Evolutionary conservation across 2,888 invertebrate species (phyloP).

Genomic region (Orthosia gracilis): DNA sequence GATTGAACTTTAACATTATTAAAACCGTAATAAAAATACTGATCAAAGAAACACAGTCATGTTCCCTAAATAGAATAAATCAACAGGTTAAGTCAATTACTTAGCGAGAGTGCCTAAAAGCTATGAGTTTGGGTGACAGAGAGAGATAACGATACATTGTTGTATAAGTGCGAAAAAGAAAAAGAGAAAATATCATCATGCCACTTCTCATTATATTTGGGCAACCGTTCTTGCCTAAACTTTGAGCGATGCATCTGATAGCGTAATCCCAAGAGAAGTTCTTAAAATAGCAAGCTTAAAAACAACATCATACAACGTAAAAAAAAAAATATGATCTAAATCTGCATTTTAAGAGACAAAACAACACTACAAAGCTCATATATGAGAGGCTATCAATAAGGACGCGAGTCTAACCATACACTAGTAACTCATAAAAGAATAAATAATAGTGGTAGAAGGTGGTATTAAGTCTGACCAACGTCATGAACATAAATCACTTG

Average conservation of each 20-base stretch:
- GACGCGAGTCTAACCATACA: background rate
- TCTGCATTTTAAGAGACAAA: conserved; percentile 19
- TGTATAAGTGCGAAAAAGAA: conserved; percentile 6
- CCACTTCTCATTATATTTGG: conserved; percentile 3
- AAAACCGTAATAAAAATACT: conserved; percentile 5
- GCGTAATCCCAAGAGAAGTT: background rate
- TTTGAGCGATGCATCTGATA: background rate
- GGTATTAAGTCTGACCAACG: conserved; percentile 3
- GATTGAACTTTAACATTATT: conserved; percentile 7
- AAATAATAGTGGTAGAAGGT: conserved; percentile 20
- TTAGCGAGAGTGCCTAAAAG: conserved; percentile 30
- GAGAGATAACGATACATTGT: conserved; percentile 25
- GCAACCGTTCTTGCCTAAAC: background rate
- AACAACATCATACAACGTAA: conserved; percentile 1
- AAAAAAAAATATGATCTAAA: conserved; percentile 24
- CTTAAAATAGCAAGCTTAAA: conserved; percentile 11
- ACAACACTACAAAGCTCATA: background rate
- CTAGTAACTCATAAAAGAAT: conserved; percentile 17
- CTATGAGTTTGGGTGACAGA: conserved; percentile 13
- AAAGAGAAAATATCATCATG: background rate
- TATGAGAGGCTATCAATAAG: background rate
- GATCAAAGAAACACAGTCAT: conserved; percentile 8
- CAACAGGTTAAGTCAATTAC: conserved; percentile 37
- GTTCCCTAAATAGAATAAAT: conserved; percentile 11
- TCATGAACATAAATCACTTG: conserved; percentile 34